phyloP scores from a whole-genome alignment of 2,113 vertebrate genomes.

The Mobula hypostoma region DNA sequence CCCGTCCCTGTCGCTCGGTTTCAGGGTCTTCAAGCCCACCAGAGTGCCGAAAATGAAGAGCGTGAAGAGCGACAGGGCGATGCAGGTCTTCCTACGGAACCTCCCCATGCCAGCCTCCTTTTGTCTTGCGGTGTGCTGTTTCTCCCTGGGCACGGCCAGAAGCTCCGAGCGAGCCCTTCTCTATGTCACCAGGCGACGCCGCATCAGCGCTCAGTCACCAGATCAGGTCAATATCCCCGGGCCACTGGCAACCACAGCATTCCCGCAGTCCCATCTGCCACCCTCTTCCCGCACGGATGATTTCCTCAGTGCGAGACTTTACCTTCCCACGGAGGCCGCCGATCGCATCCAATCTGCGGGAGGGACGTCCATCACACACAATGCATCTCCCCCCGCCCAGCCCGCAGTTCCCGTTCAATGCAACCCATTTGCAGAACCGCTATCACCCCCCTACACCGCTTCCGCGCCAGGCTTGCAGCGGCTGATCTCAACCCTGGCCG shows the following conservation, averaged over 20 bases:
- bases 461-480: too few relatives aligned
- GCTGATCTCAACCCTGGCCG: too few relatives aligned
- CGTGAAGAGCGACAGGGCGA: slow-evolving; percentile 75
- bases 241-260: not conserved
- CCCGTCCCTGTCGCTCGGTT: slow-evolving; percentile 71
- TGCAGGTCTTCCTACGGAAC: slow-evolving; percentile 68
- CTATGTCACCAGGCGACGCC: not conserved
- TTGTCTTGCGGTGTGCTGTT: too few relatives aligned
- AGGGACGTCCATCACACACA: not conserved
- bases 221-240: not conserved
- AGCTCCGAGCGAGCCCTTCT: not conserved
- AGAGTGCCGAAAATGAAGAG: slow-evolving; percentile 81
- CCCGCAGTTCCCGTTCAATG: not conserved
- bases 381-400: not conserved
- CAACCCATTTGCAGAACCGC: too few relatives aligned
- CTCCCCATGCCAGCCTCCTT: slow-evolving; percentile 61
- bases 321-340: not conserved
- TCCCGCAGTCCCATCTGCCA: not conserved
- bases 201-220: not conserved
- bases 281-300: not conserved
- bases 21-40: slow-evolving; percentile 78
- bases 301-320: not conserved
- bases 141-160: not conserved
- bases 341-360: not conserved
- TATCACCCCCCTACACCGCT: not conserved